These are phyloP conservation scores for Drosophila colorata DNA, from an alignment of 2,888 invertebrate genomes.

Conservation along the genomic window DNA sequence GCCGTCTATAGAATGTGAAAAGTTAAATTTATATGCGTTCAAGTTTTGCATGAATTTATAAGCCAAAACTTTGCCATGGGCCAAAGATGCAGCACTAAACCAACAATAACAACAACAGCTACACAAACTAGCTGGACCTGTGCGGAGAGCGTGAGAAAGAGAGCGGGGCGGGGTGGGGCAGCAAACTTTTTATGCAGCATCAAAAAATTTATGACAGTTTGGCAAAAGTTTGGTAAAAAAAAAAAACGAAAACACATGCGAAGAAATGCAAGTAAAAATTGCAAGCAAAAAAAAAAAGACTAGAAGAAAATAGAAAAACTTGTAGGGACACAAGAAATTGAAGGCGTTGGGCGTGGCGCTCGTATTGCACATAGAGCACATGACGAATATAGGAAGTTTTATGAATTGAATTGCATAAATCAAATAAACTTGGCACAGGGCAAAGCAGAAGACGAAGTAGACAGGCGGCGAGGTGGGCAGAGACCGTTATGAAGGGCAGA, in stretches of 20 bases:
- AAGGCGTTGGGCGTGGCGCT: constrained; percentile 57
- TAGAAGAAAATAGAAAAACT: background rate
- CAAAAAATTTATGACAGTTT: constrained; percentile 81
- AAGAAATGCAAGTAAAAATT: constrained; percentile 43
- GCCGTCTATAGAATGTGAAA: constrained; percentile 50
- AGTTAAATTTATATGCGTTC: constrained; percentile 76
- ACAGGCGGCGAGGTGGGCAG: background rate
- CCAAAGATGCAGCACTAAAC: constrained; percentile 44
- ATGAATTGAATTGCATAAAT: constrained; percentile 82
- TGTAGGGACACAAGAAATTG: constrained; percentile 30
- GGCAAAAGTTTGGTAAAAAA: constrained; percentile 66
- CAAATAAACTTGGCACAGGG: constrained; percentile 56
- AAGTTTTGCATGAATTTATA: constrained; percentile 82
- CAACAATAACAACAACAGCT: constrained; percentile 31
- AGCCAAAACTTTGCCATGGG: constrained; percentile 68
- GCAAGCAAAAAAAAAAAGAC: constrained; percentile 16
- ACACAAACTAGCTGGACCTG: constrained; percentile 6
- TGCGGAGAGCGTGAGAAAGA: background rate
- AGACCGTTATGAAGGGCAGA: constrained; percentile 3
- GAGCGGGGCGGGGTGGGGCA: background rate
- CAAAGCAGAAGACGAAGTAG: constrained; percentile 12
- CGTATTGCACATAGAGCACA: constrained; percentile 41
- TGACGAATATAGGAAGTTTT: constrained; percentile 70
- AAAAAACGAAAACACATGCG: background rate
- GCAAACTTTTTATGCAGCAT: constrained; percentile 71